Conservation (phyloP, 2,888 invertebrate species). For the Apamea crenata region DNA sequence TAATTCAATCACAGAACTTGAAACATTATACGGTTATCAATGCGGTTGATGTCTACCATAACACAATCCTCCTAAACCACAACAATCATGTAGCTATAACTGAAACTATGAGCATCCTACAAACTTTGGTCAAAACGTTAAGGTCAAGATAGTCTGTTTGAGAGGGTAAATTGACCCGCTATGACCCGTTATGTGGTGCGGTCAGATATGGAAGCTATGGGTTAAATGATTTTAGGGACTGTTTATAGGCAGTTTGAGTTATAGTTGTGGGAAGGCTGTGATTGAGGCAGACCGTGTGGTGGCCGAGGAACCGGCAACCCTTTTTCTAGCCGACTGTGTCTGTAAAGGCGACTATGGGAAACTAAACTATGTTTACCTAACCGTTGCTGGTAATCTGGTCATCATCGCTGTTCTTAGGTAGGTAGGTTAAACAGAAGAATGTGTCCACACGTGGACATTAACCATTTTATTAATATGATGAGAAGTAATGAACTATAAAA, state of each 20-base stretch:
- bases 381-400: not conserved
- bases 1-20: conserved; percentile 49
- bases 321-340: not conserved
- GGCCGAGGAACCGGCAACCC: not conserved
- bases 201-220: conserved; percentile 43
- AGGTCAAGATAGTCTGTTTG: conserved; percentile 42
- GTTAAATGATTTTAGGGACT: conserved; percentile 49
- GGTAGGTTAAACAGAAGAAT: not conserved
- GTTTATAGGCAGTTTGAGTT: conserved; percentile 37
- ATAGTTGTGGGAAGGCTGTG: conserved; percentile 14
- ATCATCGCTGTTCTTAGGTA: not conserved
- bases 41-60: conserved; percentile 22
- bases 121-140: conserved; percentile 30
- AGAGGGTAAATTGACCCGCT: conserved; percentile 46
- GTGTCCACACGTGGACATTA: not conserved
- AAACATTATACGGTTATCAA: conserved; percentile 14
- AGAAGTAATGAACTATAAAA: not conserved
- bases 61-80: not conserved
- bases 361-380: not conserved
- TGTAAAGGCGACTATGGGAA: not conserved
- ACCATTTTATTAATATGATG: not conserved
- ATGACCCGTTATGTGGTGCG: conserved; percentile 33
- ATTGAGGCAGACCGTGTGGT: conserved; percentile 18
- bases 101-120: conserved; percentile 27
- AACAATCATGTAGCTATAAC: conserved; percentile 7